Evolutionary conservation across 2,888 invertebrate species (phyloP).

Genomic region (Parochlus steinenii): DNA sequence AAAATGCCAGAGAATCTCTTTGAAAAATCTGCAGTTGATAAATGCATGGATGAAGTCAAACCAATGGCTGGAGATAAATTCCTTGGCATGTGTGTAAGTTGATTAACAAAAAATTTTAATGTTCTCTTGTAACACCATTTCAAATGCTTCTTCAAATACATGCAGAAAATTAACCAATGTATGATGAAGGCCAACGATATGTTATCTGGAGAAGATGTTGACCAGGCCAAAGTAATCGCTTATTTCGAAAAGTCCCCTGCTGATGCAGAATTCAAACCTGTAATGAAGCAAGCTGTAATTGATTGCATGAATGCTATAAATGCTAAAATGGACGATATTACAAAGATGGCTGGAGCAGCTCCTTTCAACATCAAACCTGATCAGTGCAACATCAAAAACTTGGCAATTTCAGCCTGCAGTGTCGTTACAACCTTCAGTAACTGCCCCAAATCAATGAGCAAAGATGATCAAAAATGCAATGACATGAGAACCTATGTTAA

Average conservation of each 20-base stretch:
- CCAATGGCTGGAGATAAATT: too few species aligned
- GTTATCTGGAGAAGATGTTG: not conserved
- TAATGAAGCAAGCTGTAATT: not conserved
- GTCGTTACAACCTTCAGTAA: too few species aligned
- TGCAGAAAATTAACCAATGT: conserved; percentile 3
- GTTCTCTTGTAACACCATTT: too few species aligned
- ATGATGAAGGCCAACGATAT: conserved; percentile 2
- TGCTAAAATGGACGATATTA: not conserved
- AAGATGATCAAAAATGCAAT: too few species aligned
- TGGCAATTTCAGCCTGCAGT: conserved; percentile 4
- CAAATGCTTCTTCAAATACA: too few species aligned
- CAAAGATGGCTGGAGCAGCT: not conserved
- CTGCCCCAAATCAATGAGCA: too few species aligned
- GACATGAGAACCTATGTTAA: too few species aligned
- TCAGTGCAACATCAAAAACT: conserved; percentile 1
- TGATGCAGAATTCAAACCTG: conserved; percentile 2
- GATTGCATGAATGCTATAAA: conserved; percentile 1
- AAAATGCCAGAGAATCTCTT: too few species aligned
- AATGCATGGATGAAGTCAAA: too few species aligned
- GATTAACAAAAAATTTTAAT: too few species aligned
- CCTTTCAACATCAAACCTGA: conserved; percentile 9
- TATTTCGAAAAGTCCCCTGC: not conserved
- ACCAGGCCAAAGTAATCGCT: not conserved
- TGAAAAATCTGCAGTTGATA: too few species aligned
- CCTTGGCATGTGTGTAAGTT: too few species aligned